Conservation (phyloP, 2,797 vertebrate species). For the Gymnopithys bicolor region DNA sequence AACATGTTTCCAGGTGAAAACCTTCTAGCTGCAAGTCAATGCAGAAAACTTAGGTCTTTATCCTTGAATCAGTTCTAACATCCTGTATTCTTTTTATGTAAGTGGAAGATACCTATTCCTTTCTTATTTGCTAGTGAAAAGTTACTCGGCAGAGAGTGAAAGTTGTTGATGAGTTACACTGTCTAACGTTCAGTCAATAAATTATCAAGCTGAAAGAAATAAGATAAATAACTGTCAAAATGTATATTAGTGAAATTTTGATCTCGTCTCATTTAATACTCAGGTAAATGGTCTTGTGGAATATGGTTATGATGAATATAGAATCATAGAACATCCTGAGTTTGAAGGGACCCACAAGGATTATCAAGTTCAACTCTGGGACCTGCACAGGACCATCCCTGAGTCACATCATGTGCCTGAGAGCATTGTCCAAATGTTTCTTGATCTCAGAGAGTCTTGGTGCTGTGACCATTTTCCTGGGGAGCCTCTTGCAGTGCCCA, state of each 20-base stretch:
- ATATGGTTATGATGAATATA: not conserved
- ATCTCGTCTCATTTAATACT: not conserved
- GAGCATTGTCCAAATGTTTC: not conserved
- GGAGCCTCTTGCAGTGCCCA: not conserved
- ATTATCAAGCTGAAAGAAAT: not conserved
- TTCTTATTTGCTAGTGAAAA: not conserved
- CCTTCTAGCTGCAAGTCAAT: not conserved
- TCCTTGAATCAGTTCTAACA: not conserved
- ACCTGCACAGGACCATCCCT: not conserved
- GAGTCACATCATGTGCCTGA: not conserved
- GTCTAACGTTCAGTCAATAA: not conserved
- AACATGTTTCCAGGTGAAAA: not conserved
- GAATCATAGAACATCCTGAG: not conserved
- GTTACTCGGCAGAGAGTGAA: not conserved
- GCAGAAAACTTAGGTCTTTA: not conserved
- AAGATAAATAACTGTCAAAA: not conserved
- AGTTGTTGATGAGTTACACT: not conserved
- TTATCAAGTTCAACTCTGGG: not conserved
- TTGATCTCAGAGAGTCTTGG: not conserved
- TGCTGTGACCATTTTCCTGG: not conserved
- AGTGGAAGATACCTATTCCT: not conserved
- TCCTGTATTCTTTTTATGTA: not conserved
- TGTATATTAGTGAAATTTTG: not conserved
- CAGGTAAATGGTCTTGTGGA: not conserved
- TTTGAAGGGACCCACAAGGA: not conserved